Evolutionary conservation across 2,797 vertebrate genomes (phyloP).

Genomic region (Selene dorsalis): DNA sequence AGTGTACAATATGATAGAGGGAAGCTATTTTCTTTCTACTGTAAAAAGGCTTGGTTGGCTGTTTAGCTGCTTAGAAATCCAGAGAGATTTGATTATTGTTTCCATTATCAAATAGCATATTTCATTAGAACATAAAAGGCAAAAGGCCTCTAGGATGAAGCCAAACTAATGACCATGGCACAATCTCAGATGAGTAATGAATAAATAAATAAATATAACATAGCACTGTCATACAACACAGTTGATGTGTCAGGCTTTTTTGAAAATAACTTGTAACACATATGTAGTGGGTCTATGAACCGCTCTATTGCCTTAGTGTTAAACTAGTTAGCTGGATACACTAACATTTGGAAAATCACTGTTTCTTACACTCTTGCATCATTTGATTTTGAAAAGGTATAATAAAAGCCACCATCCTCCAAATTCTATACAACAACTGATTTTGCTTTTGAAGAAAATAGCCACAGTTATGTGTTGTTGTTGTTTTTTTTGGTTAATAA

Average conservation of each 20-base stretch:
- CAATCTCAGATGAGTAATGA: neutral
- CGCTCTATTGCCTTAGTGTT: neutral
- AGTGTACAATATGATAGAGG: neutral
- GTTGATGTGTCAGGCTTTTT: too few relatives aligned
- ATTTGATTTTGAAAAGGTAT: too few relatives aligned
- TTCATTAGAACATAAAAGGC: neutral
- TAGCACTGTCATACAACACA: too few relatives aligned
- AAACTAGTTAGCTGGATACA: neutral
- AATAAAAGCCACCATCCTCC: neutral
- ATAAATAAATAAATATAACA: too few relatives aligned
- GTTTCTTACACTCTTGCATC: too few relatives aligned
- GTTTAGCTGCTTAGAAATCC: neutral
- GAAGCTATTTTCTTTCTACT: neutral
- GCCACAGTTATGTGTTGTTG: too few relatives aligned
- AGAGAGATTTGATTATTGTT: neutral
- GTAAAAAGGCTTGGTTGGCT: neutral
- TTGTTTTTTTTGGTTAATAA: neutral
- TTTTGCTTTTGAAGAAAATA: neutral
- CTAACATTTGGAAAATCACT: neutral
- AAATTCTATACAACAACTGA: neutral
- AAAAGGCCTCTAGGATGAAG: neutral
- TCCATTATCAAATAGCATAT: neutral
- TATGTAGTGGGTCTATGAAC: neutral
- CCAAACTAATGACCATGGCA: neutral
- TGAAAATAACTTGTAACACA: too few relatives aligned